These are phyloP conservation scores for Polia nebulosa DNA, from an alignment of 2,888 invertebrate genomes.

Conservation along the genomic window DNA sequence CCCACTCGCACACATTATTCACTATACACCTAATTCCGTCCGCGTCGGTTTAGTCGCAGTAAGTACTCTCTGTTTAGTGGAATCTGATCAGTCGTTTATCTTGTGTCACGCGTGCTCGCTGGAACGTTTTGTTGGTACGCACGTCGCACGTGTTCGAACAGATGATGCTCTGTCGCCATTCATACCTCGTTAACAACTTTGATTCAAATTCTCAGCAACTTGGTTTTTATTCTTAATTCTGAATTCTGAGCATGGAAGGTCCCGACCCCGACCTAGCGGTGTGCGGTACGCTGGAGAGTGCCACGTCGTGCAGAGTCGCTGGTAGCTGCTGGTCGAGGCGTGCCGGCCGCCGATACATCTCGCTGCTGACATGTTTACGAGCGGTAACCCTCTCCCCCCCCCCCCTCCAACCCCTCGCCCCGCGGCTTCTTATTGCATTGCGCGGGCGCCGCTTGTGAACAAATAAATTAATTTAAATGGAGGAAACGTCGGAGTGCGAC, in stretches of 20 bases:
- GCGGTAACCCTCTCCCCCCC: constrained; percentile 42
- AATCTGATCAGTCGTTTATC: constrained; percentile 58
- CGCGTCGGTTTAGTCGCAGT: constrained; percentile 40
- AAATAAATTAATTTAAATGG: constrained; percentile 84
- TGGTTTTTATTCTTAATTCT: constrained; percentile 6
- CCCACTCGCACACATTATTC: constrained; percentile 68
- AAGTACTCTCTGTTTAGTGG: constrained; percentile 36
- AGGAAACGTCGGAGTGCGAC: constrained; percentile 71
- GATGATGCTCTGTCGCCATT: constrained; percentile 35
- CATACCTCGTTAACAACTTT: constrained; percentile 22
- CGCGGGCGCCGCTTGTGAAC: constrained; percentile 67
- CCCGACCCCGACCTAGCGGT: not conserved
- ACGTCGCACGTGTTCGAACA: not conserved
- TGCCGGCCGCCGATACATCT: constrained; percentile 75
- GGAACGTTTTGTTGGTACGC: constrained; percentile 16
- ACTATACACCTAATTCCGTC: constrained; percentile 55
- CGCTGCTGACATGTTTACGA: constrained; percentile 83
- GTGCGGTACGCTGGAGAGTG: not conserved
- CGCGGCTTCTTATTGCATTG: constrained; percentile 75
- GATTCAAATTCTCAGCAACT: not conserved
- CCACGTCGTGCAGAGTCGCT: not conserved
- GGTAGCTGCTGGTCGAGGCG: constrained; percentile 60
- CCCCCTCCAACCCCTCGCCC: constrained; percentile 46
- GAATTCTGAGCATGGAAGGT: constrained; percentile 2
- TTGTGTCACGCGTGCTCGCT: constrained; percentile 39